Evolutionary conservation across 2,888 invertebrate genomes (phyloP).

Genomic region (Idaea biselata): DNA sequence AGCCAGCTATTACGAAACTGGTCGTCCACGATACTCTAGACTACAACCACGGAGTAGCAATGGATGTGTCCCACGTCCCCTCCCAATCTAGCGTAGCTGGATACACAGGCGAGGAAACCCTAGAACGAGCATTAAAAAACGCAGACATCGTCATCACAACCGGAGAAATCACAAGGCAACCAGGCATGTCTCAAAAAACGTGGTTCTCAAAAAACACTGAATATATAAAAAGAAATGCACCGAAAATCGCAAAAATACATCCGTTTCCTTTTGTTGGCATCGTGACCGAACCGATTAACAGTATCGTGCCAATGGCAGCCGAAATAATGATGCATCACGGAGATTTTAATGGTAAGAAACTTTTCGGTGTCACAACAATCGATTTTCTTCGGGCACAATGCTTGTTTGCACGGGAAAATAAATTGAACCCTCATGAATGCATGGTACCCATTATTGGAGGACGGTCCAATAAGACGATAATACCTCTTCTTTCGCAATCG

Average conservation of each 20-base stretch:
- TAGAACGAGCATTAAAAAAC: constrained; percentile 66
- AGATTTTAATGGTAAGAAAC: constrained; percentile 80
- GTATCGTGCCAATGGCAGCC: constrained; percentile 66
- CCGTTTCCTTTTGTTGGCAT: constrained; percentile 66
- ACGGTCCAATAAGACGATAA: constrained; percentile 85
- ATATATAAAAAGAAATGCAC: constrained; percentile 54
- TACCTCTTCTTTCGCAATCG: constrained; percentile 88
- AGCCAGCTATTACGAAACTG: constrained; percentile 79
- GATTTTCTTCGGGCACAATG: constrained; percentile 88
- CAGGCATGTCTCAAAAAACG: constrained; percentile 81
- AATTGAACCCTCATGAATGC: constrained; percentile 83
- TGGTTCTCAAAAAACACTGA: constrained; percentile 76
- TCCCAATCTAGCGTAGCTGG: constrained; percentile 50
- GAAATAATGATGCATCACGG: constrained; percentile 59
- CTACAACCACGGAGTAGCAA: constrained; percentile 58
- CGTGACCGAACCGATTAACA: constrained; percentile 70
- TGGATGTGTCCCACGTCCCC: constrained; percentile 73
- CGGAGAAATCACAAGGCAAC: constrained; percentile 82
- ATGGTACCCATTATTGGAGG: constrained; percentile 90
- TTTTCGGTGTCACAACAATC: constrained; percentile 88
- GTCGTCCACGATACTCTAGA: constrained; percentile 77
- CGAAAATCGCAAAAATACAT: constrained; percentile 43
- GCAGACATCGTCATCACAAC: constrained; percentile 84
- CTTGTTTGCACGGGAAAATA: constrained; percentile 85
- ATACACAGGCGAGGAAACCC: constrained; percentile 46